Conservation (phyloP, 1,140 invertebrate species). For the Drosophila sproati region DNA sequence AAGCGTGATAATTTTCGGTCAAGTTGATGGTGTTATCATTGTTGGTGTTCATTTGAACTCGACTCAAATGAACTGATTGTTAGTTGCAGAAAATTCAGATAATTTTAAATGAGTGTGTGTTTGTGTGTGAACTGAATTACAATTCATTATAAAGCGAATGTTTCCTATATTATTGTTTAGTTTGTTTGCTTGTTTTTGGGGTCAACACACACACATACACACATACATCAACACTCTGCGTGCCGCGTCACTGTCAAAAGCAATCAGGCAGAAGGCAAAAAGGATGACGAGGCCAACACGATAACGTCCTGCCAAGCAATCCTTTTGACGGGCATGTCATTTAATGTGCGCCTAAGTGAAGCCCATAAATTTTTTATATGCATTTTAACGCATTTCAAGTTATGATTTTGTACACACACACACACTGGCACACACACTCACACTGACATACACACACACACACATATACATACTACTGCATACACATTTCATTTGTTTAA, state of each 20-base stretch:
- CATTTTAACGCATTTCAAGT: constrained; percentile 81
- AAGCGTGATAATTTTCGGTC: not conserved
- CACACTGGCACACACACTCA: constrained; percentile 12
- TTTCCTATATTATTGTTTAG: constrained; percentile 3
- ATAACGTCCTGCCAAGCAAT: constrained; percentile 16
- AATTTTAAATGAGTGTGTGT: not conserved
- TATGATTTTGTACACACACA: constrained; percentile 59
- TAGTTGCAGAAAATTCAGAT: not conserved
- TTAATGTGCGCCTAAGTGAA: constrained; percentile 79
- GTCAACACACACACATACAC: constrained; percentile 43
- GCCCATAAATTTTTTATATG: constrained; percentile 80
- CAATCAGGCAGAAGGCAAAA: constrained; percentile 44
- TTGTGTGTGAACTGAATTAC: not conserved
- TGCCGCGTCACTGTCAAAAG: constrained; percentile 46
- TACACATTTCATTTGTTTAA: not conserved
- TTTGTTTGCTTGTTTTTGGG: constrained; percentile 43
- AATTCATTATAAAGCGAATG: not conserved
- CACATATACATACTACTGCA: constrained; percentile 62
- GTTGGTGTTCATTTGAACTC: not conserved
- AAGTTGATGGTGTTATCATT: not conserved
- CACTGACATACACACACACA: constrained; percentile 40
- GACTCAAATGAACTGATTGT: not conserved
- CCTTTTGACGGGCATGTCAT: constrained; percentile 75
- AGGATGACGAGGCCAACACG: constrained; percentile 21
- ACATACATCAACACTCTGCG: not conserved